phyloP scores from a whole-genome alignment of 2,113 vertebrate genomes.

The Lagopus muta region DNA sequence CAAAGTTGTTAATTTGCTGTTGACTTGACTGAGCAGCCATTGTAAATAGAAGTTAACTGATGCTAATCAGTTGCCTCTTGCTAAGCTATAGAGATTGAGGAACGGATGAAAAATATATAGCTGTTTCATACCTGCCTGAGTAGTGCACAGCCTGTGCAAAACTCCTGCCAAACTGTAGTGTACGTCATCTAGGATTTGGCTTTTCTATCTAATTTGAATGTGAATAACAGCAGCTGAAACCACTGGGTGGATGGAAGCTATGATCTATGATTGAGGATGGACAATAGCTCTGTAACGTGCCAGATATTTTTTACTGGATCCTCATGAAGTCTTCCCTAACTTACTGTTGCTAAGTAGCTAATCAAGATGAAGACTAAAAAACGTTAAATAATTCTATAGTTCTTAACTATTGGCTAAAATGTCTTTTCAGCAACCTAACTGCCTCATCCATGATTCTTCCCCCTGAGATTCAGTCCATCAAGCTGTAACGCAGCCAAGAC shows the following conservation, averaged over 20 bases:
- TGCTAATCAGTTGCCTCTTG: neutral
- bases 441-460: neutral
- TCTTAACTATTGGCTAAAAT: conserved; percentile 9
- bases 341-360: conserved; percentile 31
- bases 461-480: conserved; percentile 1
- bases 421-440: conserved; percentile 22
- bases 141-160: neutral
- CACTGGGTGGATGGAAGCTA: neutral
- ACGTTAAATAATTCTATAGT: neutral
- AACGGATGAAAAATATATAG: neutral
- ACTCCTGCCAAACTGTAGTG: neutral
- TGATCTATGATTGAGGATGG: neutral
- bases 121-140: neutral
- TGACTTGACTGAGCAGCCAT: neutral
- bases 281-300: neutral
- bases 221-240: neutral
- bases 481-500: conserved; percentile 5
- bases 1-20: neutral
- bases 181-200: neutral
- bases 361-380: conserved; percentile 7
- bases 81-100: neutral
- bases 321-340: neutral
- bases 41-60: neutral
- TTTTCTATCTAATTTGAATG: neutral
- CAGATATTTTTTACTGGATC: neutral